These are phyloP conservation scores for Sorex araneus DNA, from an alignment of 2,113 vertebrate genomes.

Conservation along the genomic window DNA sequence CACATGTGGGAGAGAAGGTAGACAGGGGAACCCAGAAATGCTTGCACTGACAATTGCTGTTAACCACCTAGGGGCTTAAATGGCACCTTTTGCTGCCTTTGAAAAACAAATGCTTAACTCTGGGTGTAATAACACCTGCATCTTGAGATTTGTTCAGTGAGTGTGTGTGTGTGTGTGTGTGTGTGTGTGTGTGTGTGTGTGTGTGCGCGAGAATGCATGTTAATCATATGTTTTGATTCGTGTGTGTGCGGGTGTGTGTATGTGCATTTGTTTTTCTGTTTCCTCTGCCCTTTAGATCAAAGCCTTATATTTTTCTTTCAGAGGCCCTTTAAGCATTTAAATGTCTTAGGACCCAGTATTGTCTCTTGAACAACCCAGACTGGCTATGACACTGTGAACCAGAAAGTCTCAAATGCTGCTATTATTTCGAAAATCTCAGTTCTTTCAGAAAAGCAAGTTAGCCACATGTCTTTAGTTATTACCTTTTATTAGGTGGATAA, in stretches of 20 bases:
- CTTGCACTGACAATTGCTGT: background rate
- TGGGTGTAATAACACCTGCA: background rate
- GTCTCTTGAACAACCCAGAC: background rate
- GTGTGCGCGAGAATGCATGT: background rate
- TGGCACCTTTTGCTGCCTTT: constrained; percentile 53
- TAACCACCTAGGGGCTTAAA: constrained; percentile 30
- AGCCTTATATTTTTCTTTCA: constrained; percentile 20
- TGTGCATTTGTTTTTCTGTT: background rate
- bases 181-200: background rate
- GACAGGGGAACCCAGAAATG: background rate
- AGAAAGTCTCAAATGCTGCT: background rate
- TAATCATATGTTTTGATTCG: background rate
- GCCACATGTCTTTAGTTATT: background rate
- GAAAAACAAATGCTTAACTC: constrained; percentile 49
- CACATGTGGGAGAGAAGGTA: background rate
- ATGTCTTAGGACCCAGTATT: background rate
- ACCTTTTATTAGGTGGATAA: constrained; percentile 26
- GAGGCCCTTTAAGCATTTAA: background rate
- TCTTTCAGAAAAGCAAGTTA: constrained; percentile 34
- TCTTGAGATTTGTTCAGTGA: constrained; percentile 28
- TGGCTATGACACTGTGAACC: background rate
- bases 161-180: background rate
- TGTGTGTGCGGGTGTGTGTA: background rate
- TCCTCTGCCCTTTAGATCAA: constrained; percentile 36
- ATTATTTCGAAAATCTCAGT: background rate